phyloP scores from a whole-genome alignment of 2,888 invertebrate genomes.

The Tipula helvola region DNA sequence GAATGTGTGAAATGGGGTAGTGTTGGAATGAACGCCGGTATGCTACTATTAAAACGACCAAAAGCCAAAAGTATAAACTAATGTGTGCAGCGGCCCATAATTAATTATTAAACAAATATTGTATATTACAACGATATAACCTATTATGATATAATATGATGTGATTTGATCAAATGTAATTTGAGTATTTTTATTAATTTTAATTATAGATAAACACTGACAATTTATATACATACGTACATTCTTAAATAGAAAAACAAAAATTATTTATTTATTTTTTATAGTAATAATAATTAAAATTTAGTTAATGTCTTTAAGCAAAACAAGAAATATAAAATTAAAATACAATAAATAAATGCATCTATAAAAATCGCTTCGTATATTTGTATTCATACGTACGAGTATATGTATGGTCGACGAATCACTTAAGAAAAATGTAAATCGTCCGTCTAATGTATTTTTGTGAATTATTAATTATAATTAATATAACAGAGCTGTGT shows the following conservation, averaged over 20 bases:
- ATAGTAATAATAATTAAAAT: neutral
- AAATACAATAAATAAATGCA: no score
- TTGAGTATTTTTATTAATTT: neutral
- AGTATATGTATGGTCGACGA: neutral
- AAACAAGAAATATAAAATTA: no score
- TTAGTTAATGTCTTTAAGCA: neutral
- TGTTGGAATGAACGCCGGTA: slow-evolving; percentile 56
- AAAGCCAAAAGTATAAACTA: slow-evolving; percentile 19
- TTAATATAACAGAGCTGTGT: neutral
- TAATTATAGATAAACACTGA: neutral
- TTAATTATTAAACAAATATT: neutral
- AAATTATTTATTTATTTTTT: neutral
- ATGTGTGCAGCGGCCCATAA: neutral
- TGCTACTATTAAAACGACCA: slow-evolving; percentile 44
- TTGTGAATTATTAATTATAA: neutral
- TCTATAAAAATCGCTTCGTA: neutral
- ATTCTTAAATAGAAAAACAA: neutral
- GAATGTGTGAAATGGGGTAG: slow-evolving; percentile 59
- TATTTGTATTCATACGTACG: no score
- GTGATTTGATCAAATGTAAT: neutral
- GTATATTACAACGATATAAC: neutral
- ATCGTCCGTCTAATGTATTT: neutral
- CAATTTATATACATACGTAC: neutral
- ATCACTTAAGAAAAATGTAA: neutral
- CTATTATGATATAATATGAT: neutral